A percentile compares a stretch with the other conserved stretches of the same genome.
Evolutionary conservation across 1,140 invertebrate species (phyloP).

Genomic region (Pomacea maculata): DNA sequence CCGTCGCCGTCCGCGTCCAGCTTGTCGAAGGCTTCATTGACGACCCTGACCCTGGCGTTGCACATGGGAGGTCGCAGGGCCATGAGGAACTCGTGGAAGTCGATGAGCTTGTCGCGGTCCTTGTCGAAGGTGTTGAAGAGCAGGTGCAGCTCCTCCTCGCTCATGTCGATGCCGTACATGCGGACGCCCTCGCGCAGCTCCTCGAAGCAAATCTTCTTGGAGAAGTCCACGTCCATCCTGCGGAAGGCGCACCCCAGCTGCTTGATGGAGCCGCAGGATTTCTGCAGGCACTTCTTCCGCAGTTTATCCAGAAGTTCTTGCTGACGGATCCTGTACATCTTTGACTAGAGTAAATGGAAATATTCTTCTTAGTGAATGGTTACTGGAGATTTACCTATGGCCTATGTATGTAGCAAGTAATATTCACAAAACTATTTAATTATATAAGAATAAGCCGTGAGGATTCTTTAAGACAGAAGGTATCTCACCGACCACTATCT

Average conservation of each 20-base stretch:
- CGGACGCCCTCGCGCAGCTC: slow-evolving; percentile 48
- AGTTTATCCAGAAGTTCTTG: slow-evolving; percentile 17
- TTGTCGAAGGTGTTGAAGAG: slow-evolving; percentile 53
- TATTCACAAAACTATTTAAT: too few relatives aligned
- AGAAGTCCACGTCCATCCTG: slow-evolving; percentile 53
- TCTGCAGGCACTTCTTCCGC: slow-evolving; percentile 36
- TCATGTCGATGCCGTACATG: slow-evolving; percentile 39
- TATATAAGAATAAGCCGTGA: too few relatives aligned
- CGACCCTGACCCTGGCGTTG: slow-evolving; percentile 75
- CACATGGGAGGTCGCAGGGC: slow-evolving; percentile 80
- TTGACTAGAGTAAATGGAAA: too few relatives aligned
- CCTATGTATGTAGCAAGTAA: too few relatives aligned
- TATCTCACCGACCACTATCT: too few relatives aligned
- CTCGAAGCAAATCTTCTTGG: slow-evolving; percentile 48
- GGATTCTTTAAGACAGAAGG: too few relatives aligned
- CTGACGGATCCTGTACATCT: neutral
- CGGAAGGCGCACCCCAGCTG: slow-evolving; percentile 48
- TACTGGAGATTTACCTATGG: too few relatives aligned
- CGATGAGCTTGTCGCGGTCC: slow-evolving; percentile 47
- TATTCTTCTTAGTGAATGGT: too few relatives aligned
- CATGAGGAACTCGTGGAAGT: slow-evolving; percentile 56
- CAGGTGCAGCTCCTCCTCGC: slow-evolving; percentile 40
- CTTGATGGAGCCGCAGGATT: slow-evolving; percentile 46
- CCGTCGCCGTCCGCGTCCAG: slow-evolving; percentile 89
- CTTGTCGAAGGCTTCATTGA: slow-evolving; percentile 87